These are phyloP conservation scores for Anhinga anhinga DNA, from an alignment of 2,113 vertebrate species.

Conservation along the genomic window DNA sequence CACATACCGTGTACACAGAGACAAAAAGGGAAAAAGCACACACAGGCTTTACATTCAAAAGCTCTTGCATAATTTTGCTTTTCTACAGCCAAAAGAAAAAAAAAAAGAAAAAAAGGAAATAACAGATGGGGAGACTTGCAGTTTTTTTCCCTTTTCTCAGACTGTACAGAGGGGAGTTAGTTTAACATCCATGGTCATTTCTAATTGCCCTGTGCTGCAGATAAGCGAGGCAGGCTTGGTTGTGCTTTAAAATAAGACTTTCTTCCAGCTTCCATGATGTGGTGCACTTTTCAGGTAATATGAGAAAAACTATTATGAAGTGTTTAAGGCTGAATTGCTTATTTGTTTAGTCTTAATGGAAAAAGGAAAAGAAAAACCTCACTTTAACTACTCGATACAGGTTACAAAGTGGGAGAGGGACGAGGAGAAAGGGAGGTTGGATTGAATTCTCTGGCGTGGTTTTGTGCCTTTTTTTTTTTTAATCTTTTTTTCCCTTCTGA, in stretches of 20 bases:
- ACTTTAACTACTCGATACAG: conserved; percentile 18
- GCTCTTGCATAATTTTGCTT: conserved; percentile 80
- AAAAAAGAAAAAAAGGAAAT: conserved; percentile 62
- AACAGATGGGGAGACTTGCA: conserved; percentile 78
- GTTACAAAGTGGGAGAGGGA: conserved; percentile 44
- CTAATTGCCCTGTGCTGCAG: conserved; percentile 59
- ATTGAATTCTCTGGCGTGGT: conserved; percentile 2
- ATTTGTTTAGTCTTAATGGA: conserved; percentile 46
- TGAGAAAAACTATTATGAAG: conserved; percentile 41
- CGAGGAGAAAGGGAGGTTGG: neutral
- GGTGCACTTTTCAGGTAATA: conserved; percentile 66
- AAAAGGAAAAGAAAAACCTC: conserved; percentile 33
- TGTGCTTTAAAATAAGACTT: conserved; percentile 40
- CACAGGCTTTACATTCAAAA: conserved; percentile 79
- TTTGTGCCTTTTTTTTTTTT: neutral
- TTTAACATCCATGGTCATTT: conserved; percentile 70
- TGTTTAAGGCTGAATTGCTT: conserved; percentile 43
- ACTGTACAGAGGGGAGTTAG: conserved; percentile 63
- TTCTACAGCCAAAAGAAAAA: conserved; percentile 68
- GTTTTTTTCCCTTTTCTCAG: conserved; percentile 71
- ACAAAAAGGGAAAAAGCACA: conserved; percentile 79
- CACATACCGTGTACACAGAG: conserved; percentile 70
- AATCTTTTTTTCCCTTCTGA: conserved; percentile 26
- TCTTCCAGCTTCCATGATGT: conserved; percentile 50
- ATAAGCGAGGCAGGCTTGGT: conserved; percentile 44